phyloP scores from a whole-genome alignment of 1,140 invertebrate genomes.

The Brachionus manjavacas region DNA sequence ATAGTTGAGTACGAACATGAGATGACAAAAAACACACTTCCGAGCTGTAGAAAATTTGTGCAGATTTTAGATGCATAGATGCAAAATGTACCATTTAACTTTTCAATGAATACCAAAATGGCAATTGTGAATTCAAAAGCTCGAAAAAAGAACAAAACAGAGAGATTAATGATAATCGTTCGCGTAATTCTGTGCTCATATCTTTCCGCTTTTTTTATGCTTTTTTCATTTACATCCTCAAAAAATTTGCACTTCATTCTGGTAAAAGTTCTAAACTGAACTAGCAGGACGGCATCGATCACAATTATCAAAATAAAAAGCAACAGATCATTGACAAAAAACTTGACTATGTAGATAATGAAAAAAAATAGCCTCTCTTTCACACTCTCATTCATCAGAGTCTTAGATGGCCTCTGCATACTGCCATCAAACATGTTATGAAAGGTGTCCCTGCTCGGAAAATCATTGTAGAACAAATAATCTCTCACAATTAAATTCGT shows the following conservation, averaged over 20 bases:
- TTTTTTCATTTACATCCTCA: not conserved
- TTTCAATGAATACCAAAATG: not conserved
- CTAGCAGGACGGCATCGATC: not conserved
- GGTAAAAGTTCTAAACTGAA: not conserved
- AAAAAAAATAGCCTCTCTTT: not conserved
- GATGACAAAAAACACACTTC: not conserved
- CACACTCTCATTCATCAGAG: not conserved
- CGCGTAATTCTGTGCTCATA: not conserved
- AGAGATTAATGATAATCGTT: not conserved
- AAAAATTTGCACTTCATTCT: not conserved
- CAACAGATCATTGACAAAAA: not conserved
- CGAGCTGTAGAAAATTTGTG: not conserved
- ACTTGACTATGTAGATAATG: not conserved
- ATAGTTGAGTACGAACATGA: not conserved
- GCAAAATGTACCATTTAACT: not conserved
- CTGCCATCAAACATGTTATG: not conserved
- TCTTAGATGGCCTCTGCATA: not conserved
- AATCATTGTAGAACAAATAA: not conserved
- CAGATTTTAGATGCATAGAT: not conserved
- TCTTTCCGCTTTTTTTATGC: not conserved
- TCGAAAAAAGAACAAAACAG: not conserved
- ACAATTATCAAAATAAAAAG: not conserved
- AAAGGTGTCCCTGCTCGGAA: not conserved
- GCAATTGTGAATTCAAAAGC: not conserved
- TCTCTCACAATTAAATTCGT: not conserved